phyloP scores from a whole-genome alignment of 2,113 vertebrate species.

The Oncorhynchus gorbuscha region DNA sequence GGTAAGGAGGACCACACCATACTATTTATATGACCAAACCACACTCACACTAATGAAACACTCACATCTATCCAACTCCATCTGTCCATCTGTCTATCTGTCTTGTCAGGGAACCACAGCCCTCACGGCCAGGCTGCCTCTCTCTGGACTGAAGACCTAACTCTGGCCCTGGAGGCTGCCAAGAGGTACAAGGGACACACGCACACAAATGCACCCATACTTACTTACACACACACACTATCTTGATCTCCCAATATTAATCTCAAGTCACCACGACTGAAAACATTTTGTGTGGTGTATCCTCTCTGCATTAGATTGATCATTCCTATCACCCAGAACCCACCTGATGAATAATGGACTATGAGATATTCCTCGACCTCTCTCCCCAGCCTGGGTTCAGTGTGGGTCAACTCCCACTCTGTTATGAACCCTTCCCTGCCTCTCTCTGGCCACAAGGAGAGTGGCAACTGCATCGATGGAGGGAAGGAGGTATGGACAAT shows the following conservation, averaged over 20 bases:
- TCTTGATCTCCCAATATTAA: background rate
- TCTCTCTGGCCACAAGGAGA: constrained; percentile 78
- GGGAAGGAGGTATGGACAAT: constrained; percentile 76
- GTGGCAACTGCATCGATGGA: constrained; percentile 80
- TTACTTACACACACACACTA: background rate
- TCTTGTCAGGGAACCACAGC: constrained; percentile 72
- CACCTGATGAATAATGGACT: too few relatives aligned
- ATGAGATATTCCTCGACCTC: background rate
- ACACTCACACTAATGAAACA: too few relatives aligned
- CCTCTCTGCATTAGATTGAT: too few relatives aligned
- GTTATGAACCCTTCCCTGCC: constrained; percentile 80
- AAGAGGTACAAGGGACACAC: constrained; percentile 63
- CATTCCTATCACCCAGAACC: too few relatives aligned
- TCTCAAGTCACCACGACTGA: too few relatives aligned
- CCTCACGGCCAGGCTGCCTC: constrained; percentile 80
- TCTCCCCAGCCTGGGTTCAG: constrained; percentile 75
- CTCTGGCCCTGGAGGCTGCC: constrained; percentile 81
- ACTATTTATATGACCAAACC: too few relatives aligned
- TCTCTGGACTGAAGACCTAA: constrained; percentile 87
- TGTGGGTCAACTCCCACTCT: constrained; percentile 85
- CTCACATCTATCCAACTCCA: too few relatives aligned
- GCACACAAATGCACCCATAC: background rate
- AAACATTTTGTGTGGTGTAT: too few relatives aligned
- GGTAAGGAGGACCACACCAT: constrained; percentile 49
- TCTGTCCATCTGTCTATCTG: background rate